Percentiles rank a stretch among this genome's conserved stretches.
These are phyloP conservation scores for Myotis yumanensis DNA, from an alignment of 2,113 vertebrate species.

Conservation along the genomic window DNA sequence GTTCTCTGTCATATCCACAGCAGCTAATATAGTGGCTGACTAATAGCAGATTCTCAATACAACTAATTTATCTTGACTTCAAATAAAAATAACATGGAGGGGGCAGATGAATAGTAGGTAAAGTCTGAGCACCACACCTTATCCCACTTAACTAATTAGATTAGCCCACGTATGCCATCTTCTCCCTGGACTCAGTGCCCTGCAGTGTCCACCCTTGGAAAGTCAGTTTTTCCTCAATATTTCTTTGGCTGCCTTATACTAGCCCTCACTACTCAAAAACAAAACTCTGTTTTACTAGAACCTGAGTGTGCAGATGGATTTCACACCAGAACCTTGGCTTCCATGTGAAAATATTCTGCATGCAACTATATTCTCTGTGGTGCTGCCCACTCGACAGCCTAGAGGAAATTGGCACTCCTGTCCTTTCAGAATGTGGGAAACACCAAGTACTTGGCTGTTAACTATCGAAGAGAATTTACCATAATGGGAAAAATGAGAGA, in stretches of 20 bases:
- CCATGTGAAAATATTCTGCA: neutral
- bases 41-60: neutral
- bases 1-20: neutral
- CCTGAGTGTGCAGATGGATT: neutral
- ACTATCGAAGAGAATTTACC: neutral
- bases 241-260: neutral
- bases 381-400: too few relatives aligned
- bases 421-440: neutral
- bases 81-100: neutral
- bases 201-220: neutral
- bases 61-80: neutral
- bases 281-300: neutral
- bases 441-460: neutral
- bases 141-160: neutral
- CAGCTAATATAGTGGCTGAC: neutral
- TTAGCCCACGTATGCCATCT: neutral
- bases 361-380: neutral
- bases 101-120: neutral
- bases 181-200: neutral
- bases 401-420: neutral
- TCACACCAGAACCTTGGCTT: neutral
- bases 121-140: neutral
- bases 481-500: neutral
- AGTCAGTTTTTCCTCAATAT: neutral
- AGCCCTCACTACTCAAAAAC: neutral